Base-by-base conservation (phyloP, 2,797 vertebrate genomes). In the Chiloscyllium punctatum region DNA sequence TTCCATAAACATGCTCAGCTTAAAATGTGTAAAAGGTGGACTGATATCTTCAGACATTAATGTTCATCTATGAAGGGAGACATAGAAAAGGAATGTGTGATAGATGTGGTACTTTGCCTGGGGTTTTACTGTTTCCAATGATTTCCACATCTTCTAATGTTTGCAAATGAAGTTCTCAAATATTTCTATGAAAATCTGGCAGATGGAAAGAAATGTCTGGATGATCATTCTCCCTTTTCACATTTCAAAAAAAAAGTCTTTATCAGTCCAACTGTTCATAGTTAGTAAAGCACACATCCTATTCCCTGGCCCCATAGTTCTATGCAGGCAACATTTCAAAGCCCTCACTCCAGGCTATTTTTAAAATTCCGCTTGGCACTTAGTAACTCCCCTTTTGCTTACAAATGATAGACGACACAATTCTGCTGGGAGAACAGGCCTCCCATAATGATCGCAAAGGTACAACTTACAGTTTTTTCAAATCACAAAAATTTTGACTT, bases 271-370 rank as follows among this genome's bases (percentile, higher is more conserved):
- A 62, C 23, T 90, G 9, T 62, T 90, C 51, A 90, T 84, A 21
- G 0, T 33, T 30, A 30, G 4, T 57, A 62, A 90, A 62, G 87
- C 27, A 57, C 33, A 68, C 4, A 6, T 92, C 90, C 16, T 15
- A 37, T 66, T 42, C 94, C 71, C 94, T 94, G 69, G 16, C 33
- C 71, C 48, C 68, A 51, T 18, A 23, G n/a, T 69, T 94, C 37
- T 94, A 30, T 21, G 9, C 68, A 71, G 66, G n/a, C 23, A 71
- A 68, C 69, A 94, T 94, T 94, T 94, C 42, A 94, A 74, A 94
- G 16, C 94, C 48, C 48, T 94, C 48, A 94, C 11, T 30, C 94
- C 48, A 51, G 48, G 48, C 69, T 74, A 94, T 94, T 74, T 94
- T 94, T 94, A 72, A 94, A 30, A 72, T 74, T 48, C 92, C 68